Conservation (phyloP, 2,113 vertebrate genomes). For the Chaenocephalus aceratus region DNA sequence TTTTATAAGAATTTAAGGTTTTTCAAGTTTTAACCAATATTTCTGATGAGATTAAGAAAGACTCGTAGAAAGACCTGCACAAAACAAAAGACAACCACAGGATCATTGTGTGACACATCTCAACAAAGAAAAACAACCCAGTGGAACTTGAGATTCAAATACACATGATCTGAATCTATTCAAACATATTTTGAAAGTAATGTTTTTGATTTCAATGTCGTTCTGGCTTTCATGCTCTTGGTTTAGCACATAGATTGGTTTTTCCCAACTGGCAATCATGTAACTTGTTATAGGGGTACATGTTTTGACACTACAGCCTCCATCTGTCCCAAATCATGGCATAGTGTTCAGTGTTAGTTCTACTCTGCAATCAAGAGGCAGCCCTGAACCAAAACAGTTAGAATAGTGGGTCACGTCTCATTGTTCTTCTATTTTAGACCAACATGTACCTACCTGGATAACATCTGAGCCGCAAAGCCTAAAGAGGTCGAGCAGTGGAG, state of each 20-base stretch:
- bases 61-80: background rate
- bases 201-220: background rate
- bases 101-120: background rate
- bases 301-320: background rate
- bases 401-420: constrained; percentile 3
- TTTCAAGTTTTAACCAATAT: constrained; percentile 19
- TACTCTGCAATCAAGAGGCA: background rate
- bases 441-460: background rate
- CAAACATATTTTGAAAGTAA: background rate
- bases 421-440: constrained; percentile 2
- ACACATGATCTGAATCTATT: background rate
- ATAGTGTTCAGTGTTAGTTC: background rate
- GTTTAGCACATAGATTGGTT: background rate
- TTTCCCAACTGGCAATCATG: background rate
- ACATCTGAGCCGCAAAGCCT: background rate
- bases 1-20: constrained; percentile 21
- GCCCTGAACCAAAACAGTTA: background rate
- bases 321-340: background rate
- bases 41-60: background rate
- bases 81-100: background rate
- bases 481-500: constrained; percentile 2
- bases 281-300: background rate
- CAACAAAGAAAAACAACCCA: background rate
- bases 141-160: background rate
- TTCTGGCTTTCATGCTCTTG: background rate